These are phyloP conservation scores for Pyralis farinalis DNA, from an alignment of 2,888 invertebrate genomes.

Conservation along the genomic window DNA sequence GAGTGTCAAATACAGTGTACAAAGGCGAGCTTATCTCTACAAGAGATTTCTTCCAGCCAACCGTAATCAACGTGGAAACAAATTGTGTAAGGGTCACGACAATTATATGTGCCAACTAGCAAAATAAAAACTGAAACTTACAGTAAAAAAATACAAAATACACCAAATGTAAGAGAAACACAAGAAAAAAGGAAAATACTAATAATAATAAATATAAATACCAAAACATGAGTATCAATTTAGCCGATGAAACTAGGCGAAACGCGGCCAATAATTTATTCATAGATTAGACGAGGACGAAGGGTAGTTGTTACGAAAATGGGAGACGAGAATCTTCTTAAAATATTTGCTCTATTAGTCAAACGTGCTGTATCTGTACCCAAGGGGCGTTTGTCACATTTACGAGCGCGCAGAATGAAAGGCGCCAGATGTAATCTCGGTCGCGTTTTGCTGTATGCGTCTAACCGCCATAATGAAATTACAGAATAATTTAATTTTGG, in stretches of 20 bases:
- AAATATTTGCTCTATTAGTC: constrained; percentile 6
- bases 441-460: not conserved
- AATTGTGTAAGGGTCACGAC: no score
- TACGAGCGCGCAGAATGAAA: not conserved
- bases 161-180: no score
- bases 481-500: not conserved
- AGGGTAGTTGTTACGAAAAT: constrained; percentile 6
- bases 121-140: no score
- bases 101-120: no score
- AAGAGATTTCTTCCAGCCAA: no score
- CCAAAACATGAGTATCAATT: not conserved
- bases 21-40: no score
- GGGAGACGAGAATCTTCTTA: not conserved
- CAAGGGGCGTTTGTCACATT: not conserved
- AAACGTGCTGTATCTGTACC: constrained; percentile 1
- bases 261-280: constrained; percentile 5
- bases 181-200: no score
- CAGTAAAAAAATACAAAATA: no score
- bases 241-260: not conserved
- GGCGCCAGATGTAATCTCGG: not conserved
- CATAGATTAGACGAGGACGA: constrained; percentile 2
- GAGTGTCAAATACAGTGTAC: no score
- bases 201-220: no score
- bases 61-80: no score
- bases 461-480: not conserved